A percentile compares a stretch with the other conserved stretches of the same genome.
Conservation (phyloP, 2,797 vertebrate species). For the Gymnoscopelus microlampas region DNA sequence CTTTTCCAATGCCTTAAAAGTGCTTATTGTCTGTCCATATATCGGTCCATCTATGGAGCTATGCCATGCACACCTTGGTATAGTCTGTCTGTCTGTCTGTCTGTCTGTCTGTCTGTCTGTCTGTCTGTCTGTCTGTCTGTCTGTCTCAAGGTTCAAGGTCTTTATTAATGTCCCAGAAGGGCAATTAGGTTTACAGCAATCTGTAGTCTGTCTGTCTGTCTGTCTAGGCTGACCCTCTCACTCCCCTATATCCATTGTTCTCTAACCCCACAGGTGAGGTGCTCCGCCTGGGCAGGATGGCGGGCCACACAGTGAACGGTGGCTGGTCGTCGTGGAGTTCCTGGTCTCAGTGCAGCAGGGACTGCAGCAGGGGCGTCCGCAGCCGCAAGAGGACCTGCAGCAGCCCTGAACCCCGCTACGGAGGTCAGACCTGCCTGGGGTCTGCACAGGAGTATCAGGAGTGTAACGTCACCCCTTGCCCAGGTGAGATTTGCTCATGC, state of each 20-base stretch:
- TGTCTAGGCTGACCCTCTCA: background rate
- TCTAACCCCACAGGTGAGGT: slow-evolving; percentile 82
- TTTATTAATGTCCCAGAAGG: too few relatives aligned
- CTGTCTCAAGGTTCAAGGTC: too few relatives aligned
- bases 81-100: too few relatives aligned
- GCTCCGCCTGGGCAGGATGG: slow-evolving; percentile 88
- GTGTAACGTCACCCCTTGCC: slow-evolving; percentile 95
- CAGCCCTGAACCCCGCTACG: slow-evolving; percentile 92
- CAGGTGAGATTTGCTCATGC: slow-evolving; percentile 79
- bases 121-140: too few relatives aligned
- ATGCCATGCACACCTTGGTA: too few relatives aligned
- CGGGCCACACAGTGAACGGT: slow-evolving; percentile 89
- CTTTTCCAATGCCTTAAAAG: too few relatives aligned
- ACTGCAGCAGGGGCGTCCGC: slow-evolving; percentile 93
- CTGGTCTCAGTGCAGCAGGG: slow-evolving; percentile 95
- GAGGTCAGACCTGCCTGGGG: slow-evolving; percentile 90
- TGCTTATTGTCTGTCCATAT: background rate
- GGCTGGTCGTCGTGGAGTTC: slow-evolving; percentile 93
- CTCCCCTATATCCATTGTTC: background rate
- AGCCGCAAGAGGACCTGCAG: slow-evolving; percentile 92
- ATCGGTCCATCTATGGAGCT: background rate
- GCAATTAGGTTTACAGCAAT: too few relatives aligned
- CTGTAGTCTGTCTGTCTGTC: too few relatives aligned
- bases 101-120: too few relatives aligned
- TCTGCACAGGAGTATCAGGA: slow-evolving; percentile 93